Percentiles rank a stretch among this genome's conserved stretches.
Conservation (phyloP, 2,113 vertebrate genomes). For the Nannobrachium achirus region DNA sequence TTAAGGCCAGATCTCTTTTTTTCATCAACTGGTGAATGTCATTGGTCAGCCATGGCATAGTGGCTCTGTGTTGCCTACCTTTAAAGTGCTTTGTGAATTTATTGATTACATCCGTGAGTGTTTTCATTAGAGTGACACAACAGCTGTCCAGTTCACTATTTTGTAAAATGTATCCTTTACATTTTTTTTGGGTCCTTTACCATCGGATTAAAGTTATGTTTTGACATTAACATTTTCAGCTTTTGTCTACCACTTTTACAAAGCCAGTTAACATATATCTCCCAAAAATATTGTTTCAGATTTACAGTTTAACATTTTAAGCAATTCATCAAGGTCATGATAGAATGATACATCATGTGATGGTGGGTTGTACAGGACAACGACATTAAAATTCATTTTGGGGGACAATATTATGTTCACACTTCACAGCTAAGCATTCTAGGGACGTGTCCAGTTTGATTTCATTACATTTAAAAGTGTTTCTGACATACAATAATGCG, state of each 20-base stretch:
- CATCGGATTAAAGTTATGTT: background rate
- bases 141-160: background rate
- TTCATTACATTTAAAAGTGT: background rate
- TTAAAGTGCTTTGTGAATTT: constrained; percentile 5
- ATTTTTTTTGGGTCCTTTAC: background rate
- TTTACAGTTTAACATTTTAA: background rate
- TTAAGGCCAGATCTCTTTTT: background rate
- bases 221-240: background rate
- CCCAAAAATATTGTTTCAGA: background rate
- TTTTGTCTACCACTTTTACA: background rate
- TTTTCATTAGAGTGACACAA: background rate
- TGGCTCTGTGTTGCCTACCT: background rate
- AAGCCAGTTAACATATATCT: background rate
- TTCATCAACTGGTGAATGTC: background rate
- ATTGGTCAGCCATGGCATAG: background rate
- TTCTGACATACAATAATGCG: background rate
- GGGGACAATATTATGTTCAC: background rate
- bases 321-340: background rate
- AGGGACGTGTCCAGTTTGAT: background rate
- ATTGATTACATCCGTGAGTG: background rate
- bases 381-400: background rate
- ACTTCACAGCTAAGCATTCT: background rate
- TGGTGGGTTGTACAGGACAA: background rate
- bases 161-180: background rate
- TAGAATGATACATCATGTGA: background rate